Conservation (phyloP, 2,888 invertebrate species). For the Myathropa florea region DNA sequence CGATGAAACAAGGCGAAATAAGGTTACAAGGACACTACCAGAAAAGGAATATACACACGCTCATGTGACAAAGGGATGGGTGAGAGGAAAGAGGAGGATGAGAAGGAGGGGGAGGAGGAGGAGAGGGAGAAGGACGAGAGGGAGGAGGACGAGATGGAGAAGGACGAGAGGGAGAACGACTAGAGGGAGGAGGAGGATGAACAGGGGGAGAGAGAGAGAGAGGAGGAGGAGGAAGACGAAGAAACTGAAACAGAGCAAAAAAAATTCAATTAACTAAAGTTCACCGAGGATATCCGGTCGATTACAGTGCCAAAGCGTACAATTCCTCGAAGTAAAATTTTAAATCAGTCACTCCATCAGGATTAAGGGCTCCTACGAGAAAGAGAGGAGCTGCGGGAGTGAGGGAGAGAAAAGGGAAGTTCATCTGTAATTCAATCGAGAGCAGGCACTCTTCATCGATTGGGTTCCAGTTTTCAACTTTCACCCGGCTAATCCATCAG, state of each 20-base stretch:
- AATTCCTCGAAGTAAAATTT: neutral
- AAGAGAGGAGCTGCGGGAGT: neutral
- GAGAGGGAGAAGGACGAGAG: neutral
- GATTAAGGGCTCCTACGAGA: neutral
- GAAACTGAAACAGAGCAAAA: neutral
- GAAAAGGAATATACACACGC: neutral
- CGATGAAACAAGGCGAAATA: neutral
- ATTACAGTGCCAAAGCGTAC: neutral
- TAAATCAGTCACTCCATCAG: neutral
- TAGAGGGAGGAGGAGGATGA: too few relatives aligned
- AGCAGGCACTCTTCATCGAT: neutral
- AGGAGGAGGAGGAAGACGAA: too few relatives aligned
- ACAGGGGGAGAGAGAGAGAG: neutral
- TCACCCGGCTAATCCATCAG: constrained; percentile 10
- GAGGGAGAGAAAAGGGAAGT: neutral
- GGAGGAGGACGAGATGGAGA: too few relatives aligned
- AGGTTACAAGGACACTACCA: neutral
- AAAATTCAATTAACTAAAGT: constrained; percentile 28
- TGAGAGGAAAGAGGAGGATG: neutral
- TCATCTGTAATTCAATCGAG: neutral
- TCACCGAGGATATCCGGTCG: constrained; percentile 2
- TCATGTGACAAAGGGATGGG: too few relatives aligned
- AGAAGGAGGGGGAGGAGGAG: too few relatives aligned
- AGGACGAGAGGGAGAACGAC: neutral
- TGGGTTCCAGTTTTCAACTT: neutral